phyloP scores from a whole-genome alignment of 2,888 invertebrate species.

The Drosophila neonasuta region DNA sequence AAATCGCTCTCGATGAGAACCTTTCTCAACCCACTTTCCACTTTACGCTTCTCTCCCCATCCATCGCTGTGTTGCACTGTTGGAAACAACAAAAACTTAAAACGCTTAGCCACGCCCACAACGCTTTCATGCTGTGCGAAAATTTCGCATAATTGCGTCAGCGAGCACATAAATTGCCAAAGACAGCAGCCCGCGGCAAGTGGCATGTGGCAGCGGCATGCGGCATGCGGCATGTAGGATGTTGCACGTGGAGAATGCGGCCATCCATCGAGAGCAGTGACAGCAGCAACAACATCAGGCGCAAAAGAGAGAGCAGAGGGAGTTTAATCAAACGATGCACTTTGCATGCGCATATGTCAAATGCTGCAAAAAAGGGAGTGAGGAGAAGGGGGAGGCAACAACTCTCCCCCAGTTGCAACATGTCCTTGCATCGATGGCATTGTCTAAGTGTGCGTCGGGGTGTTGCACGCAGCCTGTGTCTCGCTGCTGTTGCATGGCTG shows the following conservation, averaged over 20 bases:
- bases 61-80: not conserved
- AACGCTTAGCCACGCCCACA: conserved; percentile 74
- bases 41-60: conserved; percentile 3
- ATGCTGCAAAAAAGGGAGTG: conserved; percentile 12
- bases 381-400: not conserved
- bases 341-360: conserved; percentile 71
- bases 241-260: conserved; percentile 38
- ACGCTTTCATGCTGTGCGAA: conserved; percentile 61
- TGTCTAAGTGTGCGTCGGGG: conserved; percentile 10
- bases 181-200: conserved; percentile 66
- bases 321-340: conserved; percentile 67
- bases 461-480: conserved; percentile 15
- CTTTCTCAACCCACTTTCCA: not conserved
- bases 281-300: conserved; percentile 33
- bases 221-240: conserved; percentile 40
- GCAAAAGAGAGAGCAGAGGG: not conserved
- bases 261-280: conserved; percentile 51
- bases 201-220: conserved; percentile 23
- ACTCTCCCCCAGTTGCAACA: not conserved
- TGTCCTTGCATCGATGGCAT: conserved; percentile 17
- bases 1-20: not conserved
- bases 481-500: conserved; percentile 62
- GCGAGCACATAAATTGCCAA: conserved; percentile 77
- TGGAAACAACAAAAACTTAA: conserved; percentile 60
- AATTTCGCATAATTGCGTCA: conserved; percentile 78